Conservation (phyloP, 1,140 invertebrate species). For the Eriocheir sinensis region DNA sequence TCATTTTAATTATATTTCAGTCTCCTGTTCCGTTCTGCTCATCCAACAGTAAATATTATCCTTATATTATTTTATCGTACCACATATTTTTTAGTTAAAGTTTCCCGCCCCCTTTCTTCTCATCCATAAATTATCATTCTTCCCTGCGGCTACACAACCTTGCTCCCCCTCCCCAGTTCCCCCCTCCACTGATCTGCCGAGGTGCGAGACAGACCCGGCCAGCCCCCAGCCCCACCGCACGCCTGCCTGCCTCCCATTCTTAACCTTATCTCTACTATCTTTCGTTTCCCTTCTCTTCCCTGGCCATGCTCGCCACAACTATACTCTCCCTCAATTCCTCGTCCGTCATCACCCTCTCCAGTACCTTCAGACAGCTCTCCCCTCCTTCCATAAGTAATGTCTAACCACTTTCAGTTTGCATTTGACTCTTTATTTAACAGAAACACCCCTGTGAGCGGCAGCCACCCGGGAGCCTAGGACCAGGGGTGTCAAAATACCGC, state of each 20-base stretch:
- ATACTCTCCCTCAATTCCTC: neutral
- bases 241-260: too few species aligned
- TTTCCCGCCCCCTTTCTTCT: neutral
- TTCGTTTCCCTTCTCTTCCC: neutral
- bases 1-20: too few species aligned
- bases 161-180: neutral
- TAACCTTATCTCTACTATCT: neutral
- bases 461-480: neutral
- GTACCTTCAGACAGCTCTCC: constrained; percentile 20
- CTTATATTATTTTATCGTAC: too few species aligned
- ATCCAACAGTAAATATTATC: too few species aligned
- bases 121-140: neutral
- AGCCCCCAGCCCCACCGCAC: neutral
- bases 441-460: neutral
- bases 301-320: neutral
- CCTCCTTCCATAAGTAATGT: constrained; percentile 15
- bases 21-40: too few species aligned
- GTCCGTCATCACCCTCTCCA: constrained; percentile 1
- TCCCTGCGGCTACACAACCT: neutral
- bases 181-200: neutral
- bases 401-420: constrained; percentile 15
- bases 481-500: neutral
- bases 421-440: constrained; percentile 14
- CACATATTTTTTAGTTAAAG: too few species aligned
- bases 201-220: neutral